Base-by-base conservation (phyloP, 1,140 invertebrate genomes). In the Orchestia grillus region DNA sequence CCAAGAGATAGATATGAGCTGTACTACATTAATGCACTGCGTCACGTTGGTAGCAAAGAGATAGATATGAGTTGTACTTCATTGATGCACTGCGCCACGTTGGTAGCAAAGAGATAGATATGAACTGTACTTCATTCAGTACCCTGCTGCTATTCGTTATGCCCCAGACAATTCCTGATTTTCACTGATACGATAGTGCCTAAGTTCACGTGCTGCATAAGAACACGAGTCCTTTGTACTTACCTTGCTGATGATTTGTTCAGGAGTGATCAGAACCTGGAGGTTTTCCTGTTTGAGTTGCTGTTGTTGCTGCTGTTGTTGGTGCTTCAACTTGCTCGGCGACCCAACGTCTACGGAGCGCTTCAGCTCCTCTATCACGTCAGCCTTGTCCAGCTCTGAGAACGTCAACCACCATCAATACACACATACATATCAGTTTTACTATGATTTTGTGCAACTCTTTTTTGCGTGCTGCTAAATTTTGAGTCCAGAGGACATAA, bases 211-310 rank as follows among this genome's bases (percentile, higher is more conserved):
- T 23, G 62, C n/a, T 77, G 36, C 62, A 77, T 77, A 77, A 19
- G 1, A 77, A 23, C 28, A 77, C 62, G 1, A 28, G 28, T 77
- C 11, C 42, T 91, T 41, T 41, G 90, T 43, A 96, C 97, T 97
- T 97, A 99, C 98, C 98, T 99, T 98, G 97, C 99, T 98, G 1
- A 99, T 98, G 97, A 99, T 99, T 97, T 98, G 98, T 57, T 98
- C 98, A 0, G 98, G 98, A n/a, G 98, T 98, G 97, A 99, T 99
- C 96, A 99, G 98, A 97, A 98, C 98, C 0, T 98, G 98, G 96
- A 99, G 98, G 97, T 99, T 98, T 96, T 98, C 98, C 97, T 98
- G 98, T 42, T 98, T 98, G 97, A 44, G 92, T 44, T 94, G 92
- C 44, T 94, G 43, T 40, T 94, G 92, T n/a, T 45, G 92, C 36